phyloP scores from a whole-genome alignment of 2,797 vertebrate species.

The Neolamprologus multifasciatus region DNA sequence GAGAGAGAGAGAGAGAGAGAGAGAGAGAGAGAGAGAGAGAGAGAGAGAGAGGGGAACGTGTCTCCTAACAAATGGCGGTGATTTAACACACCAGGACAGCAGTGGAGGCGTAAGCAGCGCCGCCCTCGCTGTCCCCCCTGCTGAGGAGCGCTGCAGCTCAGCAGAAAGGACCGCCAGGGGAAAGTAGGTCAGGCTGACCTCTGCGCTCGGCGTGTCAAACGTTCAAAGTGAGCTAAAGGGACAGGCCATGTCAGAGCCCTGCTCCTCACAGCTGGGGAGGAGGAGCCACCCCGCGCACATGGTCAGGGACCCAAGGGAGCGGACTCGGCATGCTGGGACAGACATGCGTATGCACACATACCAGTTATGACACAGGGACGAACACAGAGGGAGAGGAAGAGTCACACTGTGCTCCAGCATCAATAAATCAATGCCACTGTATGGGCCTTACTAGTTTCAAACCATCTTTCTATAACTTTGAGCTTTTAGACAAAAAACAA shows the following conservation, averaged over 20 bases:
- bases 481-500: not conserved
- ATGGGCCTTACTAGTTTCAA: constrained; percentile 19
- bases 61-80: constrained; percentile 61
- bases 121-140: constrained; percentile 40
- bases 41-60: not conserved
- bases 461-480: constrained; percentile 19
- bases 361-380: constrained; percentile 41
- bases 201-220: constrained; percentile 64
- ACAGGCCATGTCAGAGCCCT: constrained; percentile 71
- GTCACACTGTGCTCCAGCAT: constrained; percentile 7
- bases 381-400: constrained; percentile 25
- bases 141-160: constrained; percentile 53
- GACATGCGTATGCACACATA: constrained; percentile 41
- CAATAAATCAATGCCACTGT: constrained; percentile 26
- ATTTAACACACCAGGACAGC: constrained; percentile 73
- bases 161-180: constrained; percentile 62
- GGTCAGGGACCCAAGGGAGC: constrained; percentile 49
- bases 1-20: too few species aligned
- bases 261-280: constrained; percentile 68
- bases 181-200: constrained; percentile 77
- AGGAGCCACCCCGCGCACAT: constrained; percentile 44
- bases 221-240: constrained; percentile 72
- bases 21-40: not conserved
- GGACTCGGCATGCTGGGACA: constrained; percentile 32
- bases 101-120: constrained; percentile 66